Evolutionary conservation across 1,140 invertebrate species (phyloP).

Genomic region (Monochamus saltuarius): DNA sequence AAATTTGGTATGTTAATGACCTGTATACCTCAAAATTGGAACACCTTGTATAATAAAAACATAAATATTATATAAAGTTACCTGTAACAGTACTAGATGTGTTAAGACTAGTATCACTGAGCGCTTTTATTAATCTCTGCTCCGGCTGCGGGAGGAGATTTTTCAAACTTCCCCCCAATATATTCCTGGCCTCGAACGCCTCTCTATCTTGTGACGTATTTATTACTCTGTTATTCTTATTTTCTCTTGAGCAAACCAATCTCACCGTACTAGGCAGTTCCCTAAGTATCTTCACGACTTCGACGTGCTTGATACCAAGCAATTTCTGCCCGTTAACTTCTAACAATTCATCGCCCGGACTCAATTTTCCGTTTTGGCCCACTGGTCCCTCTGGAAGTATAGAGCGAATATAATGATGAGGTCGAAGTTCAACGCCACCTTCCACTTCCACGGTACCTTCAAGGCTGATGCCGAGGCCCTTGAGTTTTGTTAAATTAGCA

Average conservation of each 20-base stretch:
- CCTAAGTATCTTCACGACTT: conserved; percentile 87
- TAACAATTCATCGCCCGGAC: conserved; percentile 85
- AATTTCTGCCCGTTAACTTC: conserved; percentile 82
- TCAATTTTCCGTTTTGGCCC: conserved; percentile 74
- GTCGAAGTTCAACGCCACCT: conserved; percentile 76
- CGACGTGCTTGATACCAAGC: conserved; percentile 83
- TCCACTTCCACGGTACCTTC: conserved; percentile 91
- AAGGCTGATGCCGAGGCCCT: conserved; percentile 83
- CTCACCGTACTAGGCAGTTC: conserved; percentile 82
- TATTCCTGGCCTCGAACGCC: conserved; percentile 73
- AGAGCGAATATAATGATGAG: conserved; percentile 84
- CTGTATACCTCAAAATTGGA: background rate
- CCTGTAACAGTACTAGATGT: conserved; percentile 69
- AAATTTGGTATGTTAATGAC: too few relatives aligned
- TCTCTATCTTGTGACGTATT: conserved; percentile 75
- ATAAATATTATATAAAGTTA: conserved; percentile 13
- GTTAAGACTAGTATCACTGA: conserved; percentile 82
- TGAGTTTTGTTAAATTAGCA: conserved; percentile 80
- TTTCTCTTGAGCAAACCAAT: conserved; percentile 75
- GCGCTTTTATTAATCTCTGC: conserved; percentile 74
- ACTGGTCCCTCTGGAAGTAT: conserved; percentile 87
- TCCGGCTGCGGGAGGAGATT: conserved; percentile 48
- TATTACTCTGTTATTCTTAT: conserved; percentile 63
- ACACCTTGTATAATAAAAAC: conserved; percentile 4
- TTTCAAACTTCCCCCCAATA: conserved; percentile 66